Base-by-base conservation (phyloP, 1,140 invertebrate genomes). In the Dermatophagoides farinae region DNA sequence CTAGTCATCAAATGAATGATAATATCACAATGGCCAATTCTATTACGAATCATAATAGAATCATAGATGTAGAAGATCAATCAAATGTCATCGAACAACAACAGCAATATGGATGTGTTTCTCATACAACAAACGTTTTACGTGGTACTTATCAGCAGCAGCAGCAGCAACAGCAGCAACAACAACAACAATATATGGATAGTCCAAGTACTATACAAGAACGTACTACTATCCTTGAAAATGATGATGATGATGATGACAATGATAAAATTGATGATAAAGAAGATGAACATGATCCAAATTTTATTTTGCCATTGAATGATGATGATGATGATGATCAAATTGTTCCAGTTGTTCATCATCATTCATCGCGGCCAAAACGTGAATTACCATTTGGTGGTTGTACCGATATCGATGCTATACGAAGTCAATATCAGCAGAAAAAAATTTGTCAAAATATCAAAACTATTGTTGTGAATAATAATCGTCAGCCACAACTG, bases 361-460 rank as follows among this genome's bases (percentile, higher is more conserved):
- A 31, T 31, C 31, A 31, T 31, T 31, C 46, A 47, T n/a, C n/a
- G n/a, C 2, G 31, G 14, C 53, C 53, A 23, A 55, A 55, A 44
- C 53, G 53, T 39, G 53, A 55, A 44, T 25, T 55, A 23, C 53
- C 53, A n/a, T 55, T 55, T 40, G 53, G 53, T 18, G 53, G 53
- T 6, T 20, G 53, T 55, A 55, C 53, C 53, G 53, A 55, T 40
- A n/a, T 52, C 50, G 16, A 18, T 16, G 47, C 16, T 52, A 60
- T 60, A 1, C 16, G 25, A 47, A 14, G 25, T 38, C 18, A 44
- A 52, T 16, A 58, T 58, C 22, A 58, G 16, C 16, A 58, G 12
- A 25, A 58, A 11, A 55, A 40, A 20, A 20, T 18, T 23, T 20
- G 46, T 47, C n/a, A 23, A 14, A 52, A 52, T 52, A 31, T 4